phyloP scores from a whole-genome alignment of 2,113 vertebrate species.

The Xiphorhynchus elegans region DNA sequence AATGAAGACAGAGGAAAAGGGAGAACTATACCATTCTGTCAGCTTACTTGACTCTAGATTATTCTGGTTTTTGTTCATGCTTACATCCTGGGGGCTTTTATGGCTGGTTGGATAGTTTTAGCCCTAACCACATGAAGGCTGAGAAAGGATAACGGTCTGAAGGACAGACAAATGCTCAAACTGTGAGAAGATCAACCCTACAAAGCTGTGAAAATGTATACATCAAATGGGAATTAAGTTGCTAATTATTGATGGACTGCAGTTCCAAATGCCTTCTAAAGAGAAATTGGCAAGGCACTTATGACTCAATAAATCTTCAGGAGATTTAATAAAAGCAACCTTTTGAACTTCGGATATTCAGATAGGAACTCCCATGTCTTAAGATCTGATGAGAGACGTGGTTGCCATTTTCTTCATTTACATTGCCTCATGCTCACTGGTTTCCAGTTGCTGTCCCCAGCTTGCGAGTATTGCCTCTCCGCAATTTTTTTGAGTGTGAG shows the following conservation, averaged over 20 bases:
- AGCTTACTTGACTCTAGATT: not conserved
- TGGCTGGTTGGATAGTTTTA: not conserved
- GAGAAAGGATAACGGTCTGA: not conserved
- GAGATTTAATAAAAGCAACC: not conserved
- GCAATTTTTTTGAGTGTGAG: not conserved
- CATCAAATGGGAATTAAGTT: not conserved
- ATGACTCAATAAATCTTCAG: not conserved
- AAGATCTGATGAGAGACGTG: fast-evolving
- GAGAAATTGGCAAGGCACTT: not conserved
- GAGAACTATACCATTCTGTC: not conserved
- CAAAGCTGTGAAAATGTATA: not conserved
- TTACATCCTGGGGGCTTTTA: not conserved
- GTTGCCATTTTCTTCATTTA: not conserved
- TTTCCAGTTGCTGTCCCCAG: not conserved
- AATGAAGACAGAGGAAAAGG: not conserved
- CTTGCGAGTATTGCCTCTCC: not conserved
- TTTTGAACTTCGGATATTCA: not conserved
- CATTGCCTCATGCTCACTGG: not conserved
- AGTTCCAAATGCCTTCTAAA: not conserved
- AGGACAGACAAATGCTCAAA: not conserved
- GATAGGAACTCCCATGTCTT: not conserved
- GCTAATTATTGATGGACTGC: not conserved
- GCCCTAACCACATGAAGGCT: not conserved
- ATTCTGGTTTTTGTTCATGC: not conserved
- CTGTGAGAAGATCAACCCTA: not conserved